These are phyloP conservation scores for Spheniscus humboldti DNA, from an alignment of 2,797 vertebrate genomes.

Conservation along the genomic window DNA sequence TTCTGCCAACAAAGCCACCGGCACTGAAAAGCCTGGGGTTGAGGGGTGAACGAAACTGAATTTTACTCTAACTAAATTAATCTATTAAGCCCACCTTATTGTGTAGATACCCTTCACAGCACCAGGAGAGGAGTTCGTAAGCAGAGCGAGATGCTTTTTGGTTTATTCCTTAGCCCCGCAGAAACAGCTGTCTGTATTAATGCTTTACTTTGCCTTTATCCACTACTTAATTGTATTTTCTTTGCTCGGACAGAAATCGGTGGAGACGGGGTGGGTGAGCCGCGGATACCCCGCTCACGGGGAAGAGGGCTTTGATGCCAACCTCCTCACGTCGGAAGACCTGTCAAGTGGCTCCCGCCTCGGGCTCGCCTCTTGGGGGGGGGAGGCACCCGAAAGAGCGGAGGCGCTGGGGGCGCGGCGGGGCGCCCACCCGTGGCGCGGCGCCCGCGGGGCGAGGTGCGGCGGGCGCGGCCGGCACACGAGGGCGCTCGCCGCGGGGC, in stretches of 20 bases:
- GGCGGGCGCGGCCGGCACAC: background rate
- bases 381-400: too few relatives aligned
- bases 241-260: background rate
- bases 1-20: background rate
- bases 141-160: background rate
- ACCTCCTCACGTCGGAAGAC: accelerated
- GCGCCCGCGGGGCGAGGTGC: background rate
- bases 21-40: background rate
- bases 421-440: background rate
- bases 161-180: background rate
- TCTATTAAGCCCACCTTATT: background rate
- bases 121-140: background rate
- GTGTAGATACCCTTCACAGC: background rate
- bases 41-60: background rate
- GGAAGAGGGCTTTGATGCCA: background rate
- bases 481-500: background rate
- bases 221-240: background rate
- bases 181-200: background rate
- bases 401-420: background rate
- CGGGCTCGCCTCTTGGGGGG: accelerated
- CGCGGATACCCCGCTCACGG: accelerated
- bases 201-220: background rate
- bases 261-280: accelerated
- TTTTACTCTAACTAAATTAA: background rate
- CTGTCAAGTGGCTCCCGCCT: too few relatives aligned